A percentile compares a stretch with the other conserved stretches of the same genome.
phyloP scores from a whole-genome alignment of 2,113 vertebrate species.

The Anoplopoma fimbria region DNA sequence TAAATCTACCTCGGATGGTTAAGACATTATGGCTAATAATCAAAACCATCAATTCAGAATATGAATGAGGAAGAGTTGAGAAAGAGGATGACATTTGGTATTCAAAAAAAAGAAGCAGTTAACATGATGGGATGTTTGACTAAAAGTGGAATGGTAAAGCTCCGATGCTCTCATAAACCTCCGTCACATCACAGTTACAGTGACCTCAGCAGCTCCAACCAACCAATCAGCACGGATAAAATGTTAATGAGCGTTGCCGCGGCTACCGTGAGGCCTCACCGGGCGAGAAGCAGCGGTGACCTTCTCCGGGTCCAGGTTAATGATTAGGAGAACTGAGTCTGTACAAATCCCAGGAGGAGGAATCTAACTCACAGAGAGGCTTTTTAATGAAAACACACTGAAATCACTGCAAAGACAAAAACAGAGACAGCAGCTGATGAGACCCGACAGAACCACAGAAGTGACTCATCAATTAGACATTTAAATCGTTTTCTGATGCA shows the following conservation, averaged over 20 bases:
- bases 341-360: background rate
- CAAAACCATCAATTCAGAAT: background rate
- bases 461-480: background rate
- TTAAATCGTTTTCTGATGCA: background rate
- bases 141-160: background rate
- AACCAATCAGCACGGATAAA: conserved; percentile 39
- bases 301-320: conserved; percentile 60
- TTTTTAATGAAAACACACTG: too few relatives aligned
- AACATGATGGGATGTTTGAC: background rate
- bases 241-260: conserved; percentile 41
- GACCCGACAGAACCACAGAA: too few relatives aligned
- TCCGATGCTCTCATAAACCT: background rate
- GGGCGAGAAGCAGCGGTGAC: conserved; percentile 25
- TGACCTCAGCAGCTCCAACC: background rate
- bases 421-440: too few relatives aligned
- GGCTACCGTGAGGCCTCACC: conserved; percentile 49
- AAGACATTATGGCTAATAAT: background rate
- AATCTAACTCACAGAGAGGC: too few relatives aligned
- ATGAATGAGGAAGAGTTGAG: too few relatives aligned
- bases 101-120: background rate
- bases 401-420: background rate
- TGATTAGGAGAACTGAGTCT: conserved; percentile 59
- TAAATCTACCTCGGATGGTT: too few relatives aligned
- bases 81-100: too few relatives aligned
- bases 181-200: background rate